These are phyloP conservation scores for Cotesia glomerata DNA, from an alignment of 1,140 invertebrate genomes.

Conservation along the genomic window DNA sequence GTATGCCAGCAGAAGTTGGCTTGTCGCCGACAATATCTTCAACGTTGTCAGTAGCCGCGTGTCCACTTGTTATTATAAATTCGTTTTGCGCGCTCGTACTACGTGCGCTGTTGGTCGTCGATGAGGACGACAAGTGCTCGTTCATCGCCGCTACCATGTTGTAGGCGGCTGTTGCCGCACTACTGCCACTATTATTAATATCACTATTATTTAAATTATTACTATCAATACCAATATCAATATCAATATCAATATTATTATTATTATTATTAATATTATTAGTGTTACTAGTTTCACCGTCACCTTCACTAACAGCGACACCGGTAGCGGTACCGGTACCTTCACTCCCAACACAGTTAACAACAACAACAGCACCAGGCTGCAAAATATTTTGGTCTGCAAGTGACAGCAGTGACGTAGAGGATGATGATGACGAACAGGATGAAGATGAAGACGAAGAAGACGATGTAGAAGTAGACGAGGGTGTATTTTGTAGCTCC, in stretches of 20 bases:
- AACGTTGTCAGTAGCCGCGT: constrained; percentile 22
- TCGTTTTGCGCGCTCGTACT: constrained; percentile 27
- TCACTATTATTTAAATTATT: too few species aligned
- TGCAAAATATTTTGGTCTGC: too few species aligned
- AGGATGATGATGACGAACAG: not conserved
- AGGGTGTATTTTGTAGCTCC: not conserved
- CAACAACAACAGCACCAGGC: too few species aligned
- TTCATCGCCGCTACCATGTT: constrained; percentile 64
- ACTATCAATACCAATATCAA: too few species aligned
- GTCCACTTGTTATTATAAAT: constrained; percentile 24
- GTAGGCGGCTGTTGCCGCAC: constrained; percentile 36
- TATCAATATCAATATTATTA: not conserved
- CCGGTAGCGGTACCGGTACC: not conserved
- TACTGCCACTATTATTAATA: constrained; percentile 6
- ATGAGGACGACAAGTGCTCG: constrained; percentile 57
- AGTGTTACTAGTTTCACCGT: not conserved
- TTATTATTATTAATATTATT: not conserved
- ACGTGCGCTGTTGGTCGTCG: constrained; percentile 51
- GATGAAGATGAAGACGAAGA: constrained; percentile 20
- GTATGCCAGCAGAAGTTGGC: constrained; percentile 46
- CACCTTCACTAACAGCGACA: too few species aligned
- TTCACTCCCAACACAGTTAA: too few species aligned
- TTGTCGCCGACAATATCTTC: constrained; percentile 42
- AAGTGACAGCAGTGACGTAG: not conserved
- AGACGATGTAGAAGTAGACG: constrained; percentile 7